Evolutionary conservation across 2,888 invertebrate species (phyloP), one percentile per base, ranked within the genome.

Genomic region (Rugalucina vietnamica): DNA sequence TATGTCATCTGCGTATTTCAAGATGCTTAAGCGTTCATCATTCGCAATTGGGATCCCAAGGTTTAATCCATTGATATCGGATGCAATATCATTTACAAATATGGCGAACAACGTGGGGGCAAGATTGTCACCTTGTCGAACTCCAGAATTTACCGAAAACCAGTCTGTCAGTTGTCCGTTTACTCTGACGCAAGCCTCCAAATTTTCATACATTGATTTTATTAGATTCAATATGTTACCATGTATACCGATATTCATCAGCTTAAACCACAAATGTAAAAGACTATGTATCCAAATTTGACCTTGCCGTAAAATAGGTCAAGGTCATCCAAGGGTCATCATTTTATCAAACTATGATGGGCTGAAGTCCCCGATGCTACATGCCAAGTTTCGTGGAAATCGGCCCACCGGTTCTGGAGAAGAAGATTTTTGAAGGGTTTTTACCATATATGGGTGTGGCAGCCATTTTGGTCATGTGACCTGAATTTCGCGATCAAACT

Each of bases 51-150:
- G 37, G 24, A 39, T 29, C 5, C 70, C 70, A 10, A 70, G 70
- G 24, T 29, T 24, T 5, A 78, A n/a, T n/a, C 10, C 10, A 50
- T 73, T 79, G 10, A 73, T 60, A 36, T 65, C 43, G 18, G 72
- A 24, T 43, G 73, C 65, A 0, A 72, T 29, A 43, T 72, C 72
- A 65, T 79, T 73, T 5, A 73, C 60, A 34, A 79, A 79, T 21
- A 73, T 43, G 4, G 79, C 73, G 43, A 79, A 79, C 3, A 79
- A 43, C 36, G 60, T 79, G 1, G 72, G 79, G 1, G 73, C 72
- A 1, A 73, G 10, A 18, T 72, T 79, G 21, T 36, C 72, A 36
- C 79, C 72, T 27, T 79, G 72, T 0, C 69, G 69, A 10, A 69
- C 32, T 12, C 79, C 72, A 3, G 71, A n/a, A 5, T 78, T 54